Conservation (phyloP, 2,113 vertebrate genomes). For the Zosterops hypoxanthus region DNA sequence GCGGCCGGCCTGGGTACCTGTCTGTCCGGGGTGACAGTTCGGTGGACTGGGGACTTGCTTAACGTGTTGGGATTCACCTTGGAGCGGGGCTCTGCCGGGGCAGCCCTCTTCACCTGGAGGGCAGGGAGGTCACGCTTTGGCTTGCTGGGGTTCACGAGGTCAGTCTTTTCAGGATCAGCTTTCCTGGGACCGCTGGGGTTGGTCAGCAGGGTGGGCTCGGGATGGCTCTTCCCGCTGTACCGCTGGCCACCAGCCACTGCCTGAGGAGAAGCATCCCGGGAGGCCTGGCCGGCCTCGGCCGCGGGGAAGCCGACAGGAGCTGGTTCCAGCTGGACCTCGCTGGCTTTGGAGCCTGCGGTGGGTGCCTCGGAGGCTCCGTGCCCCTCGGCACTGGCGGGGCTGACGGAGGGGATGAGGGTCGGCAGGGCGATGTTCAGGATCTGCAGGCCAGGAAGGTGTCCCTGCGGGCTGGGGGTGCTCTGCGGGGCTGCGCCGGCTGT, state of each 20-base stretch:
- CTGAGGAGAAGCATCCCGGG: conserved; percentile 54
- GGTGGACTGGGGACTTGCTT: not conserved
- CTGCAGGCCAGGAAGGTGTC: conserved; percentile 87
- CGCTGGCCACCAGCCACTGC: not conserved
- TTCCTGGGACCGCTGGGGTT: not conserved
- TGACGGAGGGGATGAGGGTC: conserved; percentile 85
- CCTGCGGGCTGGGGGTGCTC: conserved; percentile 75
- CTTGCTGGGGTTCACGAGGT: not conserved
- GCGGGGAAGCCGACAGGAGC: not conserved
- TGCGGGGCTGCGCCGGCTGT: conserved; percentile 78
- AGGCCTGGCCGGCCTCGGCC: not conserved
- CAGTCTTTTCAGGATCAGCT: conserved; percentile 23
- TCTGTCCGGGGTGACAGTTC: conserved; percentile 31
- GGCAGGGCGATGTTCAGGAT: conserved; percentile 93
- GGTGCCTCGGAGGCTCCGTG: conserved; percentile 64
- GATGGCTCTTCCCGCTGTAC: not conserved
- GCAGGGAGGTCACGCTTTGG: conserved; percentile 19
- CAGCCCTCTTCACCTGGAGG: conserved; percentile 6
- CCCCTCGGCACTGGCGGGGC: conserved; percentile 73
- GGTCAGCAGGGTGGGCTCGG: not conserved
- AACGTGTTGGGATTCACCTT: not conserved
- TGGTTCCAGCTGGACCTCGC: conserved; percentile 16
- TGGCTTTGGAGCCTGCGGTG: not conserved
- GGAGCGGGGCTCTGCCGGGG: not conserved
- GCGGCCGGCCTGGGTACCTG: conserved; percentile 44